These are phyloP conservation scores for Cordylochernes scorpioides DNA, from an alignment of 2,888 invertebrate genomes.

Conservation along the genomic window DNA sequence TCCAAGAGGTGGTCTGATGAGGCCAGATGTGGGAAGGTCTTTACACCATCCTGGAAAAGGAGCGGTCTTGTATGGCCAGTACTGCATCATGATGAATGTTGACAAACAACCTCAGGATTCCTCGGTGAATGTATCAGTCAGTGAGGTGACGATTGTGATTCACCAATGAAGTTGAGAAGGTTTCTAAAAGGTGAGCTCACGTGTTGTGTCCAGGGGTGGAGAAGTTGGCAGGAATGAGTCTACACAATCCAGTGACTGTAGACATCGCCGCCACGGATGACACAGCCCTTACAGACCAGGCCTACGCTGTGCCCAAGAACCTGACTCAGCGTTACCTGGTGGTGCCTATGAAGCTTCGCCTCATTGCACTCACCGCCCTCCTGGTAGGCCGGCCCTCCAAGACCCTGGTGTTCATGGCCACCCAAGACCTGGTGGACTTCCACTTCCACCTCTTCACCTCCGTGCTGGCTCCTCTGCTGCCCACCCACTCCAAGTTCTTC, in stretches of 20 bases:
- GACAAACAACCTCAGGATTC: no score
- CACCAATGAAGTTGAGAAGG: no score
- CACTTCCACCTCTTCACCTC: slow-evolving; percentile 47
- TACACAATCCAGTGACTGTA: slow-evolving; percentile 37
- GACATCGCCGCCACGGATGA: slow-evolving; percentile 25
- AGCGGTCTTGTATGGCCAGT: no score
- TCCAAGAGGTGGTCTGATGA: no score
- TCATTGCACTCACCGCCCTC: slow-evolving; percentile 54
- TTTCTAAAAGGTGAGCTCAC: no score
- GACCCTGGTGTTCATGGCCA: slow-evolving; percentile 61
- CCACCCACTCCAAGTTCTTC: slow-evolving; percentile 40
- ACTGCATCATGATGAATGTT: no score
- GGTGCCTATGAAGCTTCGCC: slow-evolving; percentile 56
- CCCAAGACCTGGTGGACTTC: slow-evolving; percentile 75
- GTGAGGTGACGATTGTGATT: no score
- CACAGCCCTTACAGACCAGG: slow-evolving; percentile 17
- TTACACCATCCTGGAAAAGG: no score
- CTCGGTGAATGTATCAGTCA: no score
- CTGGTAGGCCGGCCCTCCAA: slow-evolving; percentile 36
- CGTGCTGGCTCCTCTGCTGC: slow-evolving; percentile 24
- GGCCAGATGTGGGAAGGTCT: no score
- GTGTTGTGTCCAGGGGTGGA: slow-evolving; percentile 37
- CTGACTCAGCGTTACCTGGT: slow-evolving; percentile 55
- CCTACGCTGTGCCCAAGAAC: slow-evolving; percentile 46
- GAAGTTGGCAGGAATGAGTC: slow-evolving; percentile 57